phyloP scores from a whole-genome alignment of 2,797 vertebrate species.

The Mergus octosetaceus region DNA sequence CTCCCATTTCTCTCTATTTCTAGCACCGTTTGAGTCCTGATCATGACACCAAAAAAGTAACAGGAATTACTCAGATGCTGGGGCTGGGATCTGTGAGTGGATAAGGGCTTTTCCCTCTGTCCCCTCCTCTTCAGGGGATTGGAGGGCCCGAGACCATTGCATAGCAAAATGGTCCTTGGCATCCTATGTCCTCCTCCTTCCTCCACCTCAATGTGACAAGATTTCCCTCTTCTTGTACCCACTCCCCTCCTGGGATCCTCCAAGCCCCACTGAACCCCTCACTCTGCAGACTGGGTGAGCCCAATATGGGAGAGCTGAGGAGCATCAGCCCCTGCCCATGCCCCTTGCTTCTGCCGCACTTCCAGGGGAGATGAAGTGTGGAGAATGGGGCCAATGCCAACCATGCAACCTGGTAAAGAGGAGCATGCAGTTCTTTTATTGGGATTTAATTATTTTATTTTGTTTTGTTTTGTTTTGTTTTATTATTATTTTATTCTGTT shows the following conservation, averaged over 20 bases:
- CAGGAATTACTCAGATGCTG: not conserved
- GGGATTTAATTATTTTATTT: not conserved
- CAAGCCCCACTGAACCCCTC: not conserved
- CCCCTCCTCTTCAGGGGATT: not conserved
- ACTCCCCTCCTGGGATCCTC: not conserved
- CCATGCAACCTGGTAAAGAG: not conserved
- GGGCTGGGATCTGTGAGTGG: not conserved
- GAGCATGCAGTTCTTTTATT: not conserved
- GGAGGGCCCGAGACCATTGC: not conserved
- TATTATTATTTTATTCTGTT: not conserved
- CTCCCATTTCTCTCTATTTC: not conserved
- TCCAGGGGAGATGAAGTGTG: not conserved
- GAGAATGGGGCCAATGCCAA: not conserved
- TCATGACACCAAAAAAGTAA: not conserved
- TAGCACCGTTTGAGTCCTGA: rapidly evolving
- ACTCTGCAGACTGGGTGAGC: not conserved
- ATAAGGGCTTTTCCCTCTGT: not conserved
- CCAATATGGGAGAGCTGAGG: not conserved
- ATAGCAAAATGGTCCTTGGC: not conserved
- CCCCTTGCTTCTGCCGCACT: not conserved
- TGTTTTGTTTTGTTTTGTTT: too few relatives aligned
- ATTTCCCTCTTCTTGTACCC: not conserved
- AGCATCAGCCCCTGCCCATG: not conserved
- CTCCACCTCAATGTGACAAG: not conserved
- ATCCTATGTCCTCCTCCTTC: not conserved